Evolutionary conservation across 2,113 vertebrate genomes (phyloP), one percentile per base, ranked within the genome.

Genomic region (Misgurnus anguillicaudatus): DNA sequence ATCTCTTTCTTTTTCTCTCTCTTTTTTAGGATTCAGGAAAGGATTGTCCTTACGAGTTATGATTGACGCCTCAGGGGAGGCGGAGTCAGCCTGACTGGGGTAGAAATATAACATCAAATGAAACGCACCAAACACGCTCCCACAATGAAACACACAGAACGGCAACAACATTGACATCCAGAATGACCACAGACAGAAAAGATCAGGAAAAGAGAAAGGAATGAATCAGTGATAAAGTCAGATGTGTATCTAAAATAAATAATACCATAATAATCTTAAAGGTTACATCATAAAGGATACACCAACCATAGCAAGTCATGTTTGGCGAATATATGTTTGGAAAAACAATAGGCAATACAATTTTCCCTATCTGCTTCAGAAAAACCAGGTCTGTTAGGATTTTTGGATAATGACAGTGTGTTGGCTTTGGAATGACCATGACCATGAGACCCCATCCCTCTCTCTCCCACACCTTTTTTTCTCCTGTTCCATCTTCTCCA

Each of bases 31-130:
- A 62, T 17, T 80, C 38, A 85, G 55, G 61, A 84, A 82, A 57
- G 83, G 77, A 69, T 80, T 82, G 21, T 85, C 77, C 62, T 71
- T 82, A 14, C 53, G 83, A 47, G 61, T 85, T 73, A 85, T 69
- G 6, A 87, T 89, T 5, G 77, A 45, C 38, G 47, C 77, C 16
- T 79, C 77, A 19, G 87, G 47, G 45, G 81, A 21, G 16, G 79
- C 79, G 21, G 84, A 85, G 47, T 84, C 86, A 82, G 83, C 77
- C 87, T 91, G 92, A 87, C 89, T 91, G 82, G 71, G 89, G 45
- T 64, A 53, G 55, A 74, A 79, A 66, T 42, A 14, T 24, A 36
- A 60, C 21, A 72, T 48, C 13, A 3, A 36, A 21, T 51, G 19
- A 85, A 73, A 87, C 79, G 73, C 39, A n/a, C 36, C 24, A 17